These are phyloP conservation scores for Sitta carolinensis DNA, from an alignment of 2,797 vertebrate species.

Conservation along the genomic window DNA sequence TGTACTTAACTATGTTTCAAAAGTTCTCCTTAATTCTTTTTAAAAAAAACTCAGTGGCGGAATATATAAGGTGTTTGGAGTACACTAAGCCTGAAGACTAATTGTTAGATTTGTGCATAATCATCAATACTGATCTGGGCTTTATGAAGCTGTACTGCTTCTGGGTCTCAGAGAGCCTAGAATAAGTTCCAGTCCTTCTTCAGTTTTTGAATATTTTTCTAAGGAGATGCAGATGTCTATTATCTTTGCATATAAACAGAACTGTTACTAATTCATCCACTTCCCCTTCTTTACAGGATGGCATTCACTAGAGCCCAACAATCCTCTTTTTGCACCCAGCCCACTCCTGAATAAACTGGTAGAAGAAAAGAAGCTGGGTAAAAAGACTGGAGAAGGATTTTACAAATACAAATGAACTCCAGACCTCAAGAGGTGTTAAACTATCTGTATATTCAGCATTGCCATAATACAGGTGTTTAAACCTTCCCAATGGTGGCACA, in stretches of 20 bases:
- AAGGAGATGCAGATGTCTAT: background rate
- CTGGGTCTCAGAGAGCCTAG: background rate
- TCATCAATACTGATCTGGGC: background rate
- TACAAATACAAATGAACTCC: conserved; percentile 89
- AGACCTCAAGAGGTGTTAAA: background rate
- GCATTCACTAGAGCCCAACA: conserved; percentile 80
- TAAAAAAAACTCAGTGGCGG: background rate
- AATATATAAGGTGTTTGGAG: background rate
- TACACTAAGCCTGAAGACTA: background rate
- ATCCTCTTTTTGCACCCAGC: conserved; percentile 85
- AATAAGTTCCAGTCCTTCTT: background rate
- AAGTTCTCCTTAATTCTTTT: background rate
- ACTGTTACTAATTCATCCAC: background rate
- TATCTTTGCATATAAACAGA: background rate
- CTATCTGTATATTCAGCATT: background rate
- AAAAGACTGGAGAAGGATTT: conserved; percentile 94
- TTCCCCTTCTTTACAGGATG: conserved; percentile 81
- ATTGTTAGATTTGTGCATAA: background rate
- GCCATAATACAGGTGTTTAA: background rate
- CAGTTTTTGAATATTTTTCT: background rate
- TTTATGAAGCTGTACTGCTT: background rate
- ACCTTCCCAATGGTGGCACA: background rate
- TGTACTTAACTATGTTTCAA: background rate
- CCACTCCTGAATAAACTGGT: conserved; percentile 87
- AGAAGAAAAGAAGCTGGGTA: conserved; percentile 90